These are phyloP conservation scores for Megathymus violae DNA, from an alignment of 1,140 invertebrate genomes.

Conservation along the genomic window DNA sequence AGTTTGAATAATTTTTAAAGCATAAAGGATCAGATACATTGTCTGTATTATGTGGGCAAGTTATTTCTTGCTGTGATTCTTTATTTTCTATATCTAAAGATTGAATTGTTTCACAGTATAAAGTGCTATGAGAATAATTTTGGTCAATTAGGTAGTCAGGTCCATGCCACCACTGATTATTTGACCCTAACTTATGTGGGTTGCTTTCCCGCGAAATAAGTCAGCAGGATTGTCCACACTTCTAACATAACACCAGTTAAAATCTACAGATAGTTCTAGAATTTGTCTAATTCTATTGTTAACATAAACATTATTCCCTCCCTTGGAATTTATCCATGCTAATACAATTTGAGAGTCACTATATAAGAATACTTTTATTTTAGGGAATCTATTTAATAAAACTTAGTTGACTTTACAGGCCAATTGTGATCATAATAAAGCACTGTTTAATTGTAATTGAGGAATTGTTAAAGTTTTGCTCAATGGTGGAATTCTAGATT, in stretches of 20 bases:
- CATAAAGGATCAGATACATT: background rate
- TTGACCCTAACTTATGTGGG: constrained; percentile 16
- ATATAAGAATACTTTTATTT: background rate
- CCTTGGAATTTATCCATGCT: background rate
- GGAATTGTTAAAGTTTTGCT: constrained; percentile 10
- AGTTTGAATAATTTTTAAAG: constrained; percentile 6
- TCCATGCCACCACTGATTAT: constrained; percentile 24
- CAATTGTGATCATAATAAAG: background rate
- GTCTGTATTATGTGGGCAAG: background rate
- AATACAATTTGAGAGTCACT: background rate
- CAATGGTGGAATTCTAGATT: background rate
- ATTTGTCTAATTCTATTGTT: constrained; percentile 9
- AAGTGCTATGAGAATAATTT: background rate
- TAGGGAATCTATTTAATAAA: background rate
- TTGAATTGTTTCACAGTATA: background rate
- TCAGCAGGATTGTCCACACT: constrained; percentile 8
- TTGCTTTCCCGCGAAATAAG: background rate
- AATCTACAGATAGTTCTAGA: background rate
- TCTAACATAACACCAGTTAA: constrained; percentile 1
- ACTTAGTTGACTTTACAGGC: background rate
- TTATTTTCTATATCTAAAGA: background rate
- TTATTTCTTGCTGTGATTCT: background rate
- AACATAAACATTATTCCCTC: constrained; percentile 1
- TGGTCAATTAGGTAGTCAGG: constrained; percentile 3
- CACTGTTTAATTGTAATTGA: constrained; percentile 9